Evolutionary conservation across 2,113 vertebrate species (phyloP).

Genomic region (Pantherophis guttatus): DNA sequence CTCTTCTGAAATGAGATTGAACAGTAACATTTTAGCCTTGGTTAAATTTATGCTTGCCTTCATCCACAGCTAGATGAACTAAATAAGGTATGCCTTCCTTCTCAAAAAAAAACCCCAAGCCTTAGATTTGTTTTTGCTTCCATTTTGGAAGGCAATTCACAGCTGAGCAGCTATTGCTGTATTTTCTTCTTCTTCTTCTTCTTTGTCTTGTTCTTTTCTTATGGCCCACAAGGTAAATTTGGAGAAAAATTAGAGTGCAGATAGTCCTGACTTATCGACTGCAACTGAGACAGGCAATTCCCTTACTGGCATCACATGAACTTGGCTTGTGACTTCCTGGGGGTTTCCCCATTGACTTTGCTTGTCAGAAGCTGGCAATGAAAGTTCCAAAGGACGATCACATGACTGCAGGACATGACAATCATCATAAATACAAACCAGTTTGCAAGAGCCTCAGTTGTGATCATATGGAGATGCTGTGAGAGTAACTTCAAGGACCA

Average conservation of each 20-base stretch:
- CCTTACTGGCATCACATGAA: not conserved
- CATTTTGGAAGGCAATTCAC: not conserved
- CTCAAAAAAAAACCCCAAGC: not conserved
- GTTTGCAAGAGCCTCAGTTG: not conserved
- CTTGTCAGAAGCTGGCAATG: not conserved
- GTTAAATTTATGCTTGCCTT: not conserved
- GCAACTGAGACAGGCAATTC: not conserved
- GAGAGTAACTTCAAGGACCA: not conserved
- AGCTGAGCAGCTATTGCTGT: not conserved
- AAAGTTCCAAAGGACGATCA: not conserved
- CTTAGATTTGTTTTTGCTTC: not conserved
- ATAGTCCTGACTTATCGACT: not conserved
- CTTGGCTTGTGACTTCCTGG: not conserved
- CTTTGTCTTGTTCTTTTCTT: not conserved
- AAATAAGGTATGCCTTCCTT: not conserved
- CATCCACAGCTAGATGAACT: not conserved
- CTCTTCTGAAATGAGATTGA: not conserved
- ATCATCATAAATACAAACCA: not conserved
- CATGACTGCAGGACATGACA: accelerated
- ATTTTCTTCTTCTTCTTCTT: not conserved
- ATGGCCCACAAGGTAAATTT: not conserved
- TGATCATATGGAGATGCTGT: not conserved
- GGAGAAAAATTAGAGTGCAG: not conserved
- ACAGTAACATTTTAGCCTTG: not conserved
- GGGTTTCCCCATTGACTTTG: not conserved